Evolutionary conservation across 2,113 vertebrate genomes (phyloP).

Genomic region (Caranx ignobilis): DNA sequence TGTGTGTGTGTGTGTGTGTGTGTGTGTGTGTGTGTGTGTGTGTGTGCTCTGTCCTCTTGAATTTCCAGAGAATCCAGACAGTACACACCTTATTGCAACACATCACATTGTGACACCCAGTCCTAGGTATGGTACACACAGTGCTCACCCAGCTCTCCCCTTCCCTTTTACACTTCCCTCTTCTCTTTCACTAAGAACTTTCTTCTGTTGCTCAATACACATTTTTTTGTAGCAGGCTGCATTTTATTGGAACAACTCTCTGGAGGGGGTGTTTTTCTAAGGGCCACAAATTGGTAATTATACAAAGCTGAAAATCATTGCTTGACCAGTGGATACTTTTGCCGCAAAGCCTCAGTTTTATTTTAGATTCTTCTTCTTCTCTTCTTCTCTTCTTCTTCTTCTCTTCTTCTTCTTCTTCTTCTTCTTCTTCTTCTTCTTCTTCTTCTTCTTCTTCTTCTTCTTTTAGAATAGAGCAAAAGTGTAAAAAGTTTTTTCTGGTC

Average conservation of each 20-base stretch:
- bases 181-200: slow-evolving; percentile 66
- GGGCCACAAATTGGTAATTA: slow-evolving; percentile 62
- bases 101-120: slow-evolving; percentile 78
- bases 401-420: slow-evolving; percentile 17
- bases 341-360: slow-evolving; percentile 55
- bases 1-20: slow-evolving; percentile 25
- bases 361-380: slow-evolving; percentile 37
- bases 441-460: slow-evolving; percentile 11
- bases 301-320: slow-evolving; percentile 61
- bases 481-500: slow-evolving; percentile 60
- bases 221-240: slow-evolving; percentile 44
- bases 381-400: no score
- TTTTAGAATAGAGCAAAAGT: slow-evolving; percentile 44
- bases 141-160: slow-evolving; percentile 63
- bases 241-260: slow-evolving; percentile 66
- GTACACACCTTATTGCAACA: slow-evolving; percentile 84
- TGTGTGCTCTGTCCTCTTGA: slow-evolving; percentile 66
- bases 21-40: slow-evolving; percentile 31
- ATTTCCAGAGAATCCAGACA: slow-evolving; percentile 82
- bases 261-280: slow-evolving; percentile 41
- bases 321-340: slow-evolving; percentile 56
- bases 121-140: slow-evolving; percentile 66
- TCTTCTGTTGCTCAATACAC: slow-evolving; percentile 72
- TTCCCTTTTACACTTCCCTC: slow-evolving; percentile 78
- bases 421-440: slow-evolving; percentile 13